Conservation (phyloP, 2,113 vertebrate genomes). For the Tympanuchus pallidicinctus region DNA sequence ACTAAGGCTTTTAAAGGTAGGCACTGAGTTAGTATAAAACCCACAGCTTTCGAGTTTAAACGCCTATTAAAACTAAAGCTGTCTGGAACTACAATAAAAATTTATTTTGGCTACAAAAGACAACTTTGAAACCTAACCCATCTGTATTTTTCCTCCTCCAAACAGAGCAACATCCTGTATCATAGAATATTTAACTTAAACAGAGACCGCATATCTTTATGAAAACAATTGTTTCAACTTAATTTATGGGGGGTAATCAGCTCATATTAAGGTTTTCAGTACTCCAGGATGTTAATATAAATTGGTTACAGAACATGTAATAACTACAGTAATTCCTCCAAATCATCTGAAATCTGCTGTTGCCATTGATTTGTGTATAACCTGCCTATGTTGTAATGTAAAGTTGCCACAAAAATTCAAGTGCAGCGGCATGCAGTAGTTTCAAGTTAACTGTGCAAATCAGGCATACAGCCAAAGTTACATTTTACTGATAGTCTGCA, state of each 20-base stretch:
- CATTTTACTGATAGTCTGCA: constrained; percentile 2
- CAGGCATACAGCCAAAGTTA: not conserved
- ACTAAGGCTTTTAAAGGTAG: constrained; percentile 70
- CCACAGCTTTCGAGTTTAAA: constrained; percentile 70
- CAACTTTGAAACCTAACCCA: constrained; percentile 64
- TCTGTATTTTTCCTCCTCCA: constrained; percentile 68
- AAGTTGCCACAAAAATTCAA: not conserved
- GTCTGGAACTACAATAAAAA: constrained; percentile 64
- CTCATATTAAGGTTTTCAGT: constrained; percentile 33
- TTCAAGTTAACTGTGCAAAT: constrained; percentile 6
- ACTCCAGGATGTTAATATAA: constrained; percentile 42
- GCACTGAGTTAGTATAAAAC: constrained; percentile 63
- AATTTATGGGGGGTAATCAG: constrained; percentile 53
- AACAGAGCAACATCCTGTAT: constrained; percentile 68
- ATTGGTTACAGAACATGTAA: constrained; percentile 32
- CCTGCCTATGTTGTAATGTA: not conserved
- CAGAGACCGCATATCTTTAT: constrained; percentile 57
- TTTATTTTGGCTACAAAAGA: constrained; percentile 70
- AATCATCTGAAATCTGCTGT: constrained; percentile 35
- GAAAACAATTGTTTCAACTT: constrained; percentile 61
- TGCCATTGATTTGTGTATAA: not conserved
- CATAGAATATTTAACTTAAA: constrained; percentile 69
- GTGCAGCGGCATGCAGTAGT: not conserved
- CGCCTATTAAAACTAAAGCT: constrained; percentile 70
- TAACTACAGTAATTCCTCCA: not conserved